phyloP scores from a whole-genome alignment of 2,113 vertebrate species.

The Syngnathoides biaculeatus region DNA sequence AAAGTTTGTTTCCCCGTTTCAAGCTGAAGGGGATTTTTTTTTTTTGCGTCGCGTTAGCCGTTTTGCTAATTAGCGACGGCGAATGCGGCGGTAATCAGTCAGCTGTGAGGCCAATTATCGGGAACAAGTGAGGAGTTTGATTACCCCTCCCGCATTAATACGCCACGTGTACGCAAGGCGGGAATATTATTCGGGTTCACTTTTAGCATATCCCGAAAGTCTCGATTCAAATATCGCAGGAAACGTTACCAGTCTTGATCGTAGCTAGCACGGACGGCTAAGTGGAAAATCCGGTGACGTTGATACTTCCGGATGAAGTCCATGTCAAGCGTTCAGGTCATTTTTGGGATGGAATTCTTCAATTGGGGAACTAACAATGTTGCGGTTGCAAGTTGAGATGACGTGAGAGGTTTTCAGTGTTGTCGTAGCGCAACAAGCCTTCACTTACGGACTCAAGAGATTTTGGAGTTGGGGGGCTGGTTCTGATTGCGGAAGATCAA shows the following conservation, averaged over 20 bases:
- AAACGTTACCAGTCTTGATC: neutral
- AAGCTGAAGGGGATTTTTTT: neutral
- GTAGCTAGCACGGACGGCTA: too few species aligned
- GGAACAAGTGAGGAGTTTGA: neutral
- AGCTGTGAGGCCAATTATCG: slow-evolving; percentile 5
- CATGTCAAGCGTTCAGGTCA: neutral
- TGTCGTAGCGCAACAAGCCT: neutral
- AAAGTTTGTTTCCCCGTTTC: slow-evolving; percentile 1
- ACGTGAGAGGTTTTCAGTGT: neutral
- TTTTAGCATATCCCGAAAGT: neutral
- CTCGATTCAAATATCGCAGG: neutral
- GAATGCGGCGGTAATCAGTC: slow-evolving; percentile 1
- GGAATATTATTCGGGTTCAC: neutral
- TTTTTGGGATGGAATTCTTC: neutral
- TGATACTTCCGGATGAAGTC: neutral
- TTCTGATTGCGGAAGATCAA: neutral
- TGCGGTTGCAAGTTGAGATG: neutral
- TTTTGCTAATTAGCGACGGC: neutral
- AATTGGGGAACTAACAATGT: neutral
- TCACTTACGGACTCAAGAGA: neutral
- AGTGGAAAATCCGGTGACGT: neutral
- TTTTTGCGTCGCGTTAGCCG: neutral
- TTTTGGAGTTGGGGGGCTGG: neutral
- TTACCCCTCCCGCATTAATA: neutral
- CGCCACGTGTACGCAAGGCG: neutral